Conservation (phyloP, 2,797 vertebrate genomes). For the Myotis pilosus region DNA sequence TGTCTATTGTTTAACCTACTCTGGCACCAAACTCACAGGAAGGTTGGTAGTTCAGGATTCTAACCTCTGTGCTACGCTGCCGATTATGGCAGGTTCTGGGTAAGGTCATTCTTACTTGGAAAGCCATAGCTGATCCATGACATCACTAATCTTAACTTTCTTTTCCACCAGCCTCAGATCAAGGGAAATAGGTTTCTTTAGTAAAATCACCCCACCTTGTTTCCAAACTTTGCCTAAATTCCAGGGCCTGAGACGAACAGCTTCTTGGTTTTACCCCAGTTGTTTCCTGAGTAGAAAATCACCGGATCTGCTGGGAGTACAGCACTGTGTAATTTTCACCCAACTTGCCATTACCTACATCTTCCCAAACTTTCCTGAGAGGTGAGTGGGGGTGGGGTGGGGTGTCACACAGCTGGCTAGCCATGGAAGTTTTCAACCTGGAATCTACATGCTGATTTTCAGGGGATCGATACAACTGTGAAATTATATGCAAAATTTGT, state of each 20-base stretch:
- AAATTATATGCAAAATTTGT: not conserved
- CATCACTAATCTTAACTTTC: not conserved
- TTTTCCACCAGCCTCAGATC: not conserved
- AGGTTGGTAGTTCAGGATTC: not conserved
- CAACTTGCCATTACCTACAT: not conserved
- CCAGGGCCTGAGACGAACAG: not conserved
- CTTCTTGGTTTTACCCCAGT: not conserved
- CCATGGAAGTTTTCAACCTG: not conserved
- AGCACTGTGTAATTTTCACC: not conserved
- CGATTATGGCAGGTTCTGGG: not conserved
- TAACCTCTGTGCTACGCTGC: not conserved
- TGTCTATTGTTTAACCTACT: not conserved
- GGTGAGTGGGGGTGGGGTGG: not conserved
- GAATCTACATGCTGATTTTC: not conserved
- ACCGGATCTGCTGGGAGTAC: not conserved
- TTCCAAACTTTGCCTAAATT: not conserved
- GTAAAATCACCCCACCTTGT: not conserved
- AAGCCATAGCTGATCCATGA: not conserved
- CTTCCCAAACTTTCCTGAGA: not conserved
- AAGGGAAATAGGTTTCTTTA: conserved; percentile 3
- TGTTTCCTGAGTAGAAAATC: conserved; percentile 32
- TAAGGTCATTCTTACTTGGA: not conserved
- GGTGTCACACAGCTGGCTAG: not conserved
- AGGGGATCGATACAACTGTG: not conserved
- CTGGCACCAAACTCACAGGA: not conserved